Conservation (phyloP, 2,113 vertebrate species). For the Oreotrochilus melanogaster region DNA sequence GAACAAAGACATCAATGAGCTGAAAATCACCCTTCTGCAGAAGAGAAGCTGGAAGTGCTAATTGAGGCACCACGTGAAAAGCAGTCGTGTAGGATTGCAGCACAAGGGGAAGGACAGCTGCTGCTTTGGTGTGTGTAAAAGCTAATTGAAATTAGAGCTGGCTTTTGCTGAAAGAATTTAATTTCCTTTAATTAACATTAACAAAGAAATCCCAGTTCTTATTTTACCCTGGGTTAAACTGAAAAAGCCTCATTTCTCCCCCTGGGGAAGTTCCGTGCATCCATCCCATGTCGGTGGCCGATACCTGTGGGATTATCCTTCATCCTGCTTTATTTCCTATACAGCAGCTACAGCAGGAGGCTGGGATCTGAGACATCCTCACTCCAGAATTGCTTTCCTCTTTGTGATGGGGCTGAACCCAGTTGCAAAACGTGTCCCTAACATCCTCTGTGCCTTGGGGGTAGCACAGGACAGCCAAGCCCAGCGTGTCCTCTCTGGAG, state of each 20-base stretch:
- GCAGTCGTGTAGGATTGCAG: neutral
- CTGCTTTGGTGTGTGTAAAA: neutral
- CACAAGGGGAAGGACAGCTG: neutral
- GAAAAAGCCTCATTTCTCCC: neutral
- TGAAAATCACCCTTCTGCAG: neutral
- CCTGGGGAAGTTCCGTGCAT: neutral
- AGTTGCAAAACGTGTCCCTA: neutral
- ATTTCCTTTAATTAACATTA: conserved; percentile 21
- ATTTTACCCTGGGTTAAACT: neutral
- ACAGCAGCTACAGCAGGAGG: neutral
- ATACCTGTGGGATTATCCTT: neutral
- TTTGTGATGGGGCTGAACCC: neutral
- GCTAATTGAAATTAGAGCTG: neutral
- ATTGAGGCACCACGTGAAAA: neutral
- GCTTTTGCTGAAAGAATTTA: neutral
- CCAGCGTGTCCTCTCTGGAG: accelerated
- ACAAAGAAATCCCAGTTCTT: neutral
- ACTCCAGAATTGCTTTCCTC: neutral
- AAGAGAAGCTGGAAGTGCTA: neutral
- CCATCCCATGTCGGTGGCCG: neutral
- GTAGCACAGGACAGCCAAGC: neutral
- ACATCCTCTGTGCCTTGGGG: accelerated
- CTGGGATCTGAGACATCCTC: accelerated
- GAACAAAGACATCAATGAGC: neutral
- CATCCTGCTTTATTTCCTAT: neutral